These are phyloP conservation scores for Cremastinae sp. DNA, from an alignment of 2,888 invertebrate species.

Conservation along the genomic window DNA sequence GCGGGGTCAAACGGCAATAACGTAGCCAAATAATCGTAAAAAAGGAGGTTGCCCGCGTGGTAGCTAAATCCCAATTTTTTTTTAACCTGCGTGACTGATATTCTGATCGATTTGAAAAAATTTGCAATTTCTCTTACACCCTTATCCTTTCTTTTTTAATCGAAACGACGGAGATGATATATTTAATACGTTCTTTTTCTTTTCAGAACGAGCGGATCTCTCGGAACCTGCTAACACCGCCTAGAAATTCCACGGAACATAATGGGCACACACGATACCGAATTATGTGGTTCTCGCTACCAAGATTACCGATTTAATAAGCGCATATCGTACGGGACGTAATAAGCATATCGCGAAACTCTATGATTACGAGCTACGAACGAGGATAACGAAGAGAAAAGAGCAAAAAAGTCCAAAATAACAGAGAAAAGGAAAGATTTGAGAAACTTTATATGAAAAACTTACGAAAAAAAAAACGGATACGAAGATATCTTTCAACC, in stretches of 20 bases:
- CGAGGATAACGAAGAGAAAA: slow-evolving; percentile 12
- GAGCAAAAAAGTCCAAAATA: slow-evolving; percentile 1
- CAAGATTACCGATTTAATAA: slow-evolving; percentile 49
- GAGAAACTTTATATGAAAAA: background rate
- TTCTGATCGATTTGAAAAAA: too few relatives aligned
- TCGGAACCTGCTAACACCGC: slow-evolving; percentile 28
- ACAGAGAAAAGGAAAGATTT: background rate
- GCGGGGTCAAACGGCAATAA: slow-evolving; percentile 76
- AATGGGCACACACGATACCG: slow-evolving; percentile 37
- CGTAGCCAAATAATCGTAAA: slow-evolving; percentile 76
- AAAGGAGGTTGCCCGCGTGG: slow-evolving; percentile 65
- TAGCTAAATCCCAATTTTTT: slow-evolving; percentile 62
- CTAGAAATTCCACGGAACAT: slow-evolving; percentile 19
- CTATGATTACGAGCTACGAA: slow-evolving; percentile 49
- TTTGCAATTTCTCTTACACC: slow-evolving; percentile 6
- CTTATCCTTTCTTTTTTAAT: too few relatives aligned
- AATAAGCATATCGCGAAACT: slow-evolving; percentile 74
- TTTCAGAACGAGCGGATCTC: background rate
- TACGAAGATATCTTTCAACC: background rate
- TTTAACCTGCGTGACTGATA: background rate
- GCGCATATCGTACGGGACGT: slow-evolving; percentile 65
- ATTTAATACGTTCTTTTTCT: too few relatives aligned
- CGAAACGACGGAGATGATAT: too few relatives aligned
- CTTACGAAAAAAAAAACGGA: background rate
- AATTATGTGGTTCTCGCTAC: slow-evolving; percentile 46